Conservation (phyloP, 2,888 invertebrate species). For the Drosophila cognata region DNA sequence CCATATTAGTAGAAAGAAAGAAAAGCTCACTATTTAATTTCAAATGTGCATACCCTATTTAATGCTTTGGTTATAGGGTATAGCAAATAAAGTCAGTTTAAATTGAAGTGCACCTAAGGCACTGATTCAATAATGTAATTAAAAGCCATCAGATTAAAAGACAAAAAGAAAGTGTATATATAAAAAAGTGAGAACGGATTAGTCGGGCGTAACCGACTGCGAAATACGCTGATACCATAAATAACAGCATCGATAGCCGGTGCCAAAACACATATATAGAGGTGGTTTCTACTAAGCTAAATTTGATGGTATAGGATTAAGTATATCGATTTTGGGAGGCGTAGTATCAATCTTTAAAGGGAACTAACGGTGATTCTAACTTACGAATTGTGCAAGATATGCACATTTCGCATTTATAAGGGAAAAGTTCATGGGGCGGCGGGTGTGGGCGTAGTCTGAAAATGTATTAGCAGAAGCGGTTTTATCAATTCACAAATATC, state of each 20-base stretch:
- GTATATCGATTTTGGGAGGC: too few relatives aligned
- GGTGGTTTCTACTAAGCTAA: too few relatives aligned
- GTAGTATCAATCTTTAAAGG: too few relatives aligned
- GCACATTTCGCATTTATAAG: too few relatives aligned
- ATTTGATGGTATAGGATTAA: too few relatives aligned
- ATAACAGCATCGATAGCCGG: background rate
- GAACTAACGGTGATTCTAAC: too few relatives aligned
- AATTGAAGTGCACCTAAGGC: constrained; percentile 30
- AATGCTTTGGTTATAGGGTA: background rate
- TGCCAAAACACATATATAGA: too few relatives aligned
- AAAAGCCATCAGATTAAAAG: constrained; percentile 4
- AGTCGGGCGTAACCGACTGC: background rate
- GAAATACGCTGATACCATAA: background rate
- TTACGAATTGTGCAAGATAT: too few relatives aligned
- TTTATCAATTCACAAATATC: background rate
- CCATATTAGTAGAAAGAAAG: background rate
- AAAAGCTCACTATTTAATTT: background rate
- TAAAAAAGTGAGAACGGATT: too few relatives aligned
- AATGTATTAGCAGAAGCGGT: too few relatives aligned
- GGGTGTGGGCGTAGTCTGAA: too few relatives aligned
- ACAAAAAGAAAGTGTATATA: background rate
- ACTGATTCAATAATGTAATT: constrained; percentile 25
- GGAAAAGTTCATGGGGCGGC: too few relatives aligned
- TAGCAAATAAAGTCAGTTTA: constrained; percentile 5
- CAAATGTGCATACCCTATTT: background rate